Conservation (phyloP, 1,140 invertebrate species). For the Drosophila miranda region DNA sequence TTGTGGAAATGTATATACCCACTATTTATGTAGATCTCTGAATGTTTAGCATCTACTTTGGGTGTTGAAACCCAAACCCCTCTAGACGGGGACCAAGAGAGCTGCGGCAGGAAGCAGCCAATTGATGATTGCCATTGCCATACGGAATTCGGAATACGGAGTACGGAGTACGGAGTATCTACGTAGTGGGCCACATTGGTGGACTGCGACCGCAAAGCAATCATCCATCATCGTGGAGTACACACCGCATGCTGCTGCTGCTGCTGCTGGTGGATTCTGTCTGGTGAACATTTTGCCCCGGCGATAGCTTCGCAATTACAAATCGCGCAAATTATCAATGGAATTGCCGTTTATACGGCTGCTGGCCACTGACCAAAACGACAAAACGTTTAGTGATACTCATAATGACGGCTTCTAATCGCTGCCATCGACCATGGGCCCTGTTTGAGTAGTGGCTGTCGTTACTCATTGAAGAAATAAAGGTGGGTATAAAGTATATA, state of each 20-base stretch:
- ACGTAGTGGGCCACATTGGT: constrained; percentile 11
- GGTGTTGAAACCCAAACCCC: constrained; percentile 22
- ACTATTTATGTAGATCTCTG: constrained; percentile 27
- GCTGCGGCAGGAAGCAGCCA: constrained; percentile 56
- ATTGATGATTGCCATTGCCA: constrained; percentile 46
- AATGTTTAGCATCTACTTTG: constrained; percentile 47
- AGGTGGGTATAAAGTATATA: too few relatives aligned
- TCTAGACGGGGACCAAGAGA: not conserved
- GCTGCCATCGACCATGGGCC: constrained; percentile 19
- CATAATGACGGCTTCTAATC: constrained; percentile 43
- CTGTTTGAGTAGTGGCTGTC: not conserved
- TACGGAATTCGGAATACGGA: constrained; percentile 7
- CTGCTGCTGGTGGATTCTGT: constrained; percentile 18
- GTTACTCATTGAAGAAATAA: too few relatives aligned
- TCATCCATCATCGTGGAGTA: constrained; percentile 53
- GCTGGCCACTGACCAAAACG: constrained; percentile 38
- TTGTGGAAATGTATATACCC: constrained; percentile 36
- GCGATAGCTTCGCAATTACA: constrained; percentile 54
- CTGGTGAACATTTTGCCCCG: constrained; percentile 58
- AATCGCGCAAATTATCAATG: constrained; percentile 45
- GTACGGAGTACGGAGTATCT: not conserved
- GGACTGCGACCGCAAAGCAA: constrained; percentile 9
- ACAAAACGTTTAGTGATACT: constrained; percentile 47
- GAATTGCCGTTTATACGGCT: constrained; percentile 17
- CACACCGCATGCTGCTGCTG: constrained; percentile 50